Evolutionary conservation across 2,888 invertebrate genomes (phyloP).

Genomic region (Alsophila aescularia): DNA sequence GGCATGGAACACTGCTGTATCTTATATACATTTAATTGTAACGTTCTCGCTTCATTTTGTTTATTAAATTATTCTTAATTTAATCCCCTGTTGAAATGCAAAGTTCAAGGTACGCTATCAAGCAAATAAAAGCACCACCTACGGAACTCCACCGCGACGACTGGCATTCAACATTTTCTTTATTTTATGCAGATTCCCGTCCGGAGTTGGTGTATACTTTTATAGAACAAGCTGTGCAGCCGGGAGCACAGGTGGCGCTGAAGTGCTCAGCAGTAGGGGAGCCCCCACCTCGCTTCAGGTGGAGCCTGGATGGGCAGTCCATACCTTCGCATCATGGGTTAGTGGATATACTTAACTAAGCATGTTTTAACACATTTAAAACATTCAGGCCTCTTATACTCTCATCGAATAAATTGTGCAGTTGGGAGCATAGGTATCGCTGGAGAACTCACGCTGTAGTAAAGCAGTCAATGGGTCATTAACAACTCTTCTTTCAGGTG

Average conservation of each 20-base stretch:
- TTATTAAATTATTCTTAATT: too few species aligned
- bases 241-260: constrained; percentile 90
- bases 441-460: too few species aligned
- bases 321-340: constrained; percentile 79
- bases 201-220: constrained; percentile 94
- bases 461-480: too few species aligned
- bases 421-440: too few species aligned
- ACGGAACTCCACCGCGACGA: neutral
- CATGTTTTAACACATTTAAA: neutral
- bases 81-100: too few species aligned
- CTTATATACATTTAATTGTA: too few species aligned
- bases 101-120: neutral
- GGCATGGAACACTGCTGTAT: too few species aligned
- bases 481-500: too few species aligned
- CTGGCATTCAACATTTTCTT: neutral
- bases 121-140: neutral
- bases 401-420: too few species aligned
- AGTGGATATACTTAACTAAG: constrained; percentile 23
- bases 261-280: constrained; percentile 94
- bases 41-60: too few species aligned
- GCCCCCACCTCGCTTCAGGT: constrained; percentile 88
- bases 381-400: too few species aligned
- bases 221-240: constrained; percentile 90
- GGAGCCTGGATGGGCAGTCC: constrained; percentile 73
- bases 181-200: constrained; percentile 86